Evolutionary conservation across 2,113 vertebrate species (phyloP), one percentile per base, ranked within the genome.

Genomic region (Corythoichthys haematopterus): DNA sequence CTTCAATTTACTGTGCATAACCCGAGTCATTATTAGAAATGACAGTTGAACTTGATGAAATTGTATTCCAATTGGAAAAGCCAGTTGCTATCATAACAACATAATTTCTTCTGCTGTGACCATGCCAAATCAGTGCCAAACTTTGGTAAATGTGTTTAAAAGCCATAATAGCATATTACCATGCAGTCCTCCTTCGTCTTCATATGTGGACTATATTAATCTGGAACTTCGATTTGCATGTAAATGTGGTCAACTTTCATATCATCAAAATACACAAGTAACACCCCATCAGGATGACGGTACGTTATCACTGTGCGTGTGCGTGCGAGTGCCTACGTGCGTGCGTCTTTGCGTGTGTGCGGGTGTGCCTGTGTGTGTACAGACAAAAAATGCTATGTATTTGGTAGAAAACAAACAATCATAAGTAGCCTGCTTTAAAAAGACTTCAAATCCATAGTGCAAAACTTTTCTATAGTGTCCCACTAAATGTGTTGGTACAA

Each of bases 181-280:
- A 93, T 92, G 91, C 92, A 92, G 92, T 93, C 93, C 92, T 92
- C 92, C 93, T 92, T 93, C 83, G 71, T 80, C 80, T 84, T 82
- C 84, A 64, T 84, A 93, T 92, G 92, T 92, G 92, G 92, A 93
- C 92, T 90, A 94, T 93, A 95, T 98, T 98, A 98, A 98, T 98
- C 95, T 96, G 93, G 92, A 95, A 99, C 95, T 98, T 97, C 96
- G 93, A 98, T 98, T 99, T 99, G 95, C 96, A 99, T 99, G 97
- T 97, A 99, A 99, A 98, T 99, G 95, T 76, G 92, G 94, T 97
- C 96, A 97, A 97, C 93, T 98, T 97, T 98, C 95, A 96, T 99
- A 97, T 98, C 96, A 97, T 99, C 95, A 98, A 97, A 98, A 98
- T 95, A 96, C 95, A 96, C 94, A 94, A 98, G 93, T 93, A 91